Evolutionary conservation across 2,888 invertebrate species (phyloP).

Genomic region (Andrena camellia): DNA sequence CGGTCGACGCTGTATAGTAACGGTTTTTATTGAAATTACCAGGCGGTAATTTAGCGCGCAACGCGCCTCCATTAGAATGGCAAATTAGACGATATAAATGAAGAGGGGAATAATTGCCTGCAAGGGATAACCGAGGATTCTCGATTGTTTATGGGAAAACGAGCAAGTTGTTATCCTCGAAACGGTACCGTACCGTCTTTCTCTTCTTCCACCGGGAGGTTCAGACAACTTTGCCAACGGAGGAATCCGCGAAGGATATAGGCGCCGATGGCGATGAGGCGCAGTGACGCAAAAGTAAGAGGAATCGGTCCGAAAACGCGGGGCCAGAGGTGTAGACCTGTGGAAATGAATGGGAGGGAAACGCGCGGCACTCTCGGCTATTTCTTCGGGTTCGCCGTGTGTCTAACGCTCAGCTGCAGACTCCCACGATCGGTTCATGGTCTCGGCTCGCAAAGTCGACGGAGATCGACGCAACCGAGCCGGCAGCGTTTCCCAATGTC

Average conservation of each 20-base stretch:
- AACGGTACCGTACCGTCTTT: slow-evolving; percentile 5
- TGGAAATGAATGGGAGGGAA: slow-evolving; percentile 37
- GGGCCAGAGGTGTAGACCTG: slow-evolving; percentile 3
- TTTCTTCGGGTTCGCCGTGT: slow-evolving; percentile 62
- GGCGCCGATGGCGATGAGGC: slow-evolving; percentile 29
- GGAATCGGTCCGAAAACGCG: slow-evolving; percentile 72
- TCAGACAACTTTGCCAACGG: background rate
- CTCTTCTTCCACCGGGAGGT: background rate
- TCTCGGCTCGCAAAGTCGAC: slow-evolving; percentile 73
- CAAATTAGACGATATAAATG: slow-evolving; percentile 9
- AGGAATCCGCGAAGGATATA: background rate
- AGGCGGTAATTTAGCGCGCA: background rate
- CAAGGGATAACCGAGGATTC: slow-evolving; percentile 2
- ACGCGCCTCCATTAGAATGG: slow-evolving; percentile 37
- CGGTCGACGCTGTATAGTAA: slow-evolving; percentile 18
- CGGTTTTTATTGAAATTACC: slow-evolving; percentile 35
- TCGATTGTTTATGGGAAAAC: slow-evolving; percentile 14
- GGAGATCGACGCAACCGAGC: slow-evolving; percentile 61
- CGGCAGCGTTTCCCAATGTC: slow-evolving; percentile 60
- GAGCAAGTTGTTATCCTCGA: slow-evolving; percentile 11
- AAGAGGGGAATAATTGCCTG: slow-evolving; percentile 27
- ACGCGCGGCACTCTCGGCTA: slow-evolving; percentile 52
- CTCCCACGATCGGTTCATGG: slow-evolving; percentile 83
- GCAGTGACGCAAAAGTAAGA: slow-evolving; percentile 73
- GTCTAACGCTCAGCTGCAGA: slow-evolving; percentile 68